Conservation (phyloP, 2,113 vertebrate genomes). For the Castor canadensis region DNA sequence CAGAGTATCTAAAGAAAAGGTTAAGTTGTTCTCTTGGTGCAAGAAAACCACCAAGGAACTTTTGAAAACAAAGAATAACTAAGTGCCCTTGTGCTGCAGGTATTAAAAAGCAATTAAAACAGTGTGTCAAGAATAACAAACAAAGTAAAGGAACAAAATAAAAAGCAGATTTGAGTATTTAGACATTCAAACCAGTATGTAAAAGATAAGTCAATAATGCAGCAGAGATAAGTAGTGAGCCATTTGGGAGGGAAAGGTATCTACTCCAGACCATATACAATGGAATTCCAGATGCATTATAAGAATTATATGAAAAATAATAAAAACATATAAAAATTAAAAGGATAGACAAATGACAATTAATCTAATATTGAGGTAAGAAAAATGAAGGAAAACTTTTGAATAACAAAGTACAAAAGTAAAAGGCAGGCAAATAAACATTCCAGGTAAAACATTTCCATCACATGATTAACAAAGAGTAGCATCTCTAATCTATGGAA, state of each 20-base stretch:
- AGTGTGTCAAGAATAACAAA: background rate
- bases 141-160: background rate
- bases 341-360: background rate
- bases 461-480: background rate
- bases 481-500: background rate
- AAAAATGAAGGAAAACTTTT: background rate
- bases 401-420: constrained; percentile 10
- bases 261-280: background rate
- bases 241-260: background rate
- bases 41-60: background rate
- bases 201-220: background rate
- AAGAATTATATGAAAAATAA: constrained; percentile 17
- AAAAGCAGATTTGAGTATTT: background rate
- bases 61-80: background rate
- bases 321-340: background rate
- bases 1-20: background rate
- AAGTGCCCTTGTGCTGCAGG: background rate
- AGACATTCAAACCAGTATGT: background rate
- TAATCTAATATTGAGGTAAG: background rate
- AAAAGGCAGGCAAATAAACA: constrained; percentile 15
- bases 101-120: background rate
- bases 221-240: background rate
- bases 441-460: background rate
- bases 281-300: background rate
- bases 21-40: background rate